Evolutionary conservation across 1,140 invertebrate species (phyloP).

Genomic region (Drosophila erecta): DNA sequence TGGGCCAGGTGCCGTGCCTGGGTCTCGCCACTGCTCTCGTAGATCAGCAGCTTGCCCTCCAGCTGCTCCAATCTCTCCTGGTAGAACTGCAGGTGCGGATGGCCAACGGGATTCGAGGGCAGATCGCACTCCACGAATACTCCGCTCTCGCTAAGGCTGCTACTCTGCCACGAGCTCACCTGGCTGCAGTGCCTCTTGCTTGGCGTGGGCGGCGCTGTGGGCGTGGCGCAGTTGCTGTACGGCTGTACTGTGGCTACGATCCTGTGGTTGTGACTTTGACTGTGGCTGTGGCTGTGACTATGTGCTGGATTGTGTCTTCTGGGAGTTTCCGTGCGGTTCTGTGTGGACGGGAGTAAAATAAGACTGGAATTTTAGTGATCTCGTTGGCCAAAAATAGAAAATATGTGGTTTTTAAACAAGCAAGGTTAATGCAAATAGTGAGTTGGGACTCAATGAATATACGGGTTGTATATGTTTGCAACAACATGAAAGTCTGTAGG

Average conservation of each 20-base stretch:
- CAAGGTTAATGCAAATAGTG: constrained; percentile 8
- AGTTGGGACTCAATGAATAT: constrained; percentile 16
- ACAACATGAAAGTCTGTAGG: constrained; percentile 1
- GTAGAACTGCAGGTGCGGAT: constrained; percentile 87
- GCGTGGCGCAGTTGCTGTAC: constrained; percentile 73
- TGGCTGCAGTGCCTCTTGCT: constrained; percentile 50
- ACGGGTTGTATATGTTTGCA: constrained; percentile 1
- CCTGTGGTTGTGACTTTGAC: constrained; percentile 51
- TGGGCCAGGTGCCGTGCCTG: constrained; percentile 87
- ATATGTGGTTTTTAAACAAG: background rate
- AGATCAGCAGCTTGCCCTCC: constrained; percentile 87
- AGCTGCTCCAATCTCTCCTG: constrained; percentile 86
- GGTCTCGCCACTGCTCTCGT: constrained; percentile 87
- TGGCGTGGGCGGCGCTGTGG: constrained; percentile 61
- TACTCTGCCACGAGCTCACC: constrained; percentile 66
- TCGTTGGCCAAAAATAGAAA: background rate
- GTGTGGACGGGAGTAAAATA: constrained; percentile 6
- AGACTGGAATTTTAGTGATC: constrained; percentile 59
- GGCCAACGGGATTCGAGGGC: constrained; percentile 85
- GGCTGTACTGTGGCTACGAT: constrained; percentile 83
- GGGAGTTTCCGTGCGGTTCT: constrained; percentile 4
- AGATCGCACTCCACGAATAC: constrained; percentile 86
- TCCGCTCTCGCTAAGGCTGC: constrained; percentile 87
- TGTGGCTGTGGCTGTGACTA: constrained; percentile 23
- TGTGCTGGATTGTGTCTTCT: constrained; percentile 26